phyloP scores from a whole-genome alignment of 2,797 vertebrate species.

The Perodicticus potto region DNA sequence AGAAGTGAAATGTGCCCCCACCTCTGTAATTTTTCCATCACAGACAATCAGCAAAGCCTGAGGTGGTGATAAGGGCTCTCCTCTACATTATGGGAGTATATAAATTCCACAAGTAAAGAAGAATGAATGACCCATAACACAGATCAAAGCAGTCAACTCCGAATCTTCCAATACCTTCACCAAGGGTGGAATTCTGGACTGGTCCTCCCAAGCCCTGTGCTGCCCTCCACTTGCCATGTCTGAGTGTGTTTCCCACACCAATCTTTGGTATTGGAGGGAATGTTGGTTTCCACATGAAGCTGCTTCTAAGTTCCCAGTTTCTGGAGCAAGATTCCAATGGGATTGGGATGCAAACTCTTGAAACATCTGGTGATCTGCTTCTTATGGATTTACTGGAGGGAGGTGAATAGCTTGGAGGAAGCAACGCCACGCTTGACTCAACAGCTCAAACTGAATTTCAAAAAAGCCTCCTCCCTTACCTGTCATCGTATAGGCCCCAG shows the following conservation, averaged over 20 bases:
- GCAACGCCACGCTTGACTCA: background rate
- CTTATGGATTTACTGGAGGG: background rate
- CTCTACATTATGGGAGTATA: background rate
- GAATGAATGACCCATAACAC: rapidly evolving
- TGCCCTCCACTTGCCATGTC: background rate
- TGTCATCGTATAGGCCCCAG: background rate
- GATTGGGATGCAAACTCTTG: background rate
- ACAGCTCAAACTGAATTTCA: background rate
- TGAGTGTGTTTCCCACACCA: background rate
- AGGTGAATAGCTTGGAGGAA: background rate
- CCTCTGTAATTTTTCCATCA: background rate
- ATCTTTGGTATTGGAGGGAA: background rate
- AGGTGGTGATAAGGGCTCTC: background rate
- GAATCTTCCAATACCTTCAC: background rate
- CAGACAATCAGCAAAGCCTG: background rate
- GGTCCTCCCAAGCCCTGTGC: too few species aligned
- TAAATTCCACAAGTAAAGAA: background rate
- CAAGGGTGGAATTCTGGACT: background rate
- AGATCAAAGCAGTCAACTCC: background rate
- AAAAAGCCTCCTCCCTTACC: background rate
- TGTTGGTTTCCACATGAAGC: background rate
- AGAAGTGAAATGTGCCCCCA: background rate
- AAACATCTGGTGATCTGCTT: background rate
- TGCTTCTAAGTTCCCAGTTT: background rate
- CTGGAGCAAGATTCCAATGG: background rate